Evolutionary conservation across 64 coral and sea anemone genomes (phyloP).

Genomic region (Porites australiensis): DNA sequence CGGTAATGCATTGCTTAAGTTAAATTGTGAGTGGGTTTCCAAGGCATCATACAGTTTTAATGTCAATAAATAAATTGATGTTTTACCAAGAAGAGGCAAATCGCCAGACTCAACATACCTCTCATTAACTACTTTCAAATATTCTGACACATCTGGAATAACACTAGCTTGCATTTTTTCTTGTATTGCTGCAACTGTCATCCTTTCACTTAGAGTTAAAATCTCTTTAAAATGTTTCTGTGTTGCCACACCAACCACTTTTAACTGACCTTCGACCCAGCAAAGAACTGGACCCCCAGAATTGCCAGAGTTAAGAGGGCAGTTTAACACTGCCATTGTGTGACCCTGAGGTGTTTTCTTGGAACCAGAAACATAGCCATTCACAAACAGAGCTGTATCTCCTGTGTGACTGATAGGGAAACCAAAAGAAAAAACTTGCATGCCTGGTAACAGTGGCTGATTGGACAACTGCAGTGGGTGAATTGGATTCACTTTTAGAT

Average conservation of each 20-base stretch:
- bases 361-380: neutral
- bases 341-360: neutral
- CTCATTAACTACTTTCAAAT: neutral
- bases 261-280: neutral
- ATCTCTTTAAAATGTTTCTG: neutral
- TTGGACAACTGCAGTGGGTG: neutral
- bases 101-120: neutral
- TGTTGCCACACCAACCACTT: neutral
- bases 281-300: neutral
- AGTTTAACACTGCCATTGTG: neutral
- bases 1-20: slow-evolving; percentile 16
- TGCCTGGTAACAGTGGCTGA: neutral
- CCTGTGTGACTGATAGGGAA: slow-evolving; percentile 3
- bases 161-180: neutral
- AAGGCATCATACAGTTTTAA: slow-evolving; percentile 27
- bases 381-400: neutral
- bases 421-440: slow-evolving; percentile 1
- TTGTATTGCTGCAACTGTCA: neutral
- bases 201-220: neutral
- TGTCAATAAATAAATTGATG: neutral
- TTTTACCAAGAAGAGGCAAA: neutral
- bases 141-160: neutral
- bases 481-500: neutral
- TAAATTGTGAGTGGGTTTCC: neutral
- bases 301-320: neutral